Percentiles rank a stretch among this genome's conserved stretches.
phyloP scores from a whole-genome alignment of 2,888 invertebrate genomes.

The Cecidostiba fungosa region DNA sequence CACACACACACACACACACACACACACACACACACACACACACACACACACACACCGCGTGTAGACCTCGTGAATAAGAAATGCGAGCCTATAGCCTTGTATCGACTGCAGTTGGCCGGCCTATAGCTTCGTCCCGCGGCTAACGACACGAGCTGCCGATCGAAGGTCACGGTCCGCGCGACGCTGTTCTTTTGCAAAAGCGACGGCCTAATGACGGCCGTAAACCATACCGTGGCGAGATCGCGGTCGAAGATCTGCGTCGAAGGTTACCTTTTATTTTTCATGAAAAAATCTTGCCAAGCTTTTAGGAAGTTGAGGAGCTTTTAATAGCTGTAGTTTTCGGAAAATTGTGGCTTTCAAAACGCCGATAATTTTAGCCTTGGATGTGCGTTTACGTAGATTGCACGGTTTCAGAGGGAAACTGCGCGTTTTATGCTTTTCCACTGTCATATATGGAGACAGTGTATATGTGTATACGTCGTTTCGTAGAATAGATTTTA shows the following conservation, averaged over 20 bases:
- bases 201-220: slow-evolving; percentile 39
- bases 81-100: slow-evolving; percentile 38
- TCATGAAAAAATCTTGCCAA: neutral
- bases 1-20: too few relatives aligned
- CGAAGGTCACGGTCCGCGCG: slow-evolving; percentile 47
- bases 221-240: neutral
- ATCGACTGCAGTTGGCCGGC: neutral
- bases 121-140: slow-evolving; percentile 16
- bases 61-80: slow-evolving; percentile 45
- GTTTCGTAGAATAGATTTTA: neutral
- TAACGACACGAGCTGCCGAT: slow-evolving; percentile 36
- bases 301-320: neutral
- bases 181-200: neutral
- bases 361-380: neutral
- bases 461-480: too few relatives aligned
- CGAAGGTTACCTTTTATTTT: neutral
- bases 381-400: neutral
- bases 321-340: neutral
- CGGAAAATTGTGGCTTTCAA: neutral
- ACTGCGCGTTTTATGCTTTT: neutral
- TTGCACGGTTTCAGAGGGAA: neutral
- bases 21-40: too few relatives aligned
- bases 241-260: neutral
- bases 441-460: too few relatives aligned
- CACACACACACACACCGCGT: too few relatives aligned